Evolutionary conservation across 2,797 vertebrate species (phyloP), one percentile per base, ranked within the genome.

Genomic region (Smutsia temminckii): DNA sequence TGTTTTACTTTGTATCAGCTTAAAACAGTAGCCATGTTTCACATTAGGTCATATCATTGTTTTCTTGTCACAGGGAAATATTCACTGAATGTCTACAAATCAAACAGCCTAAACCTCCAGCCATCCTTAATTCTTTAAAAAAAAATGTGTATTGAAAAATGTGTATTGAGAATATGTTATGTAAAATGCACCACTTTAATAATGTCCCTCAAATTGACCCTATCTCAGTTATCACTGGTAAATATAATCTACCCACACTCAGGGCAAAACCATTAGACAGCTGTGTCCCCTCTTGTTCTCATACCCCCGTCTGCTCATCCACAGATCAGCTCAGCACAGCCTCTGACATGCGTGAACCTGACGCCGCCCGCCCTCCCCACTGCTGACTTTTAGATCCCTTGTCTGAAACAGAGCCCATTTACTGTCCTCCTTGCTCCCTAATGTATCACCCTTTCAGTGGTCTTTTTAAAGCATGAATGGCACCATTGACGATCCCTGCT

Each of bases 341-440:
- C n/a, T 61, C 53, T 18, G 13, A 5, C 12, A 0, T 42, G 9
- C 23, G 1, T 16, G 0, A 71, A 40, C 5, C 27, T 27, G 3
- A 4, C 18, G 10, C 1, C 49, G 27, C 55, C 32, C n/a, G 59
- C 2, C 0, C 2, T 14, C 10, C 4, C 3, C 8, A 1, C 1
- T 4, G 14, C 23, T 32, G 37, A 53, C 69, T 21, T 32, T 9
- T 17, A 4, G 1, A 13, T 21, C 18, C 49, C 20, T 63, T 21
- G 1, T 42, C 64, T 25, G 5, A 3, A 80, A 63, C 0, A 0
- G 27, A 4, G 1, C 11, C 3, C 11, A 5, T 46, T 27, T 17
- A 0, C 7, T 21, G 37, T 29, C 14, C 10, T 5, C 51, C 12
- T 40, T 27, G 37, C 12, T 84, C 7, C 17, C 59, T 11, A 14